phyloP scores from a whole-genome alignment of 2,888 invertebrate species.

The Julus scanicus region DNA sequence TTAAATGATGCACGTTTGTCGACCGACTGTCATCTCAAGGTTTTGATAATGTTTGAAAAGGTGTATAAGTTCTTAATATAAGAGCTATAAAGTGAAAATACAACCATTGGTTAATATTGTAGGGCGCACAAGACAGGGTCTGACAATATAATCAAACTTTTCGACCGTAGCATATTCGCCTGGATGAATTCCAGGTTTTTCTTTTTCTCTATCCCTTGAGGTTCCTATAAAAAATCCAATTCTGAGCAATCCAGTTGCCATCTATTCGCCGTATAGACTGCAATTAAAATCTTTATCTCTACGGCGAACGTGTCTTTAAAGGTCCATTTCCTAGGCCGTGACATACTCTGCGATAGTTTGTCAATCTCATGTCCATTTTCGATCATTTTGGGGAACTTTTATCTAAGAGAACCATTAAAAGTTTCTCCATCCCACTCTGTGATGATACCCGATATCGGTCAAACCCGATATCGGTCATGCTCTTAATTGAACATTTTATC shows the following conservation, averaged over 20 bases:
- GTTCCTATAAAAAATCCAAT: conserved; percentile 34
- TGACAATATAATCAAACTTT: not conserved
- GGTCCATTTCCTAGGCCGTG: not conserved
- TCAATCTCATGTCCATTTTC: not conserved
- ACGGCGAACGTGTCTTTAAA: conserved; percentile 35
- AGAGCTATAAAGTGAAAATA: conserved; percentile 29
- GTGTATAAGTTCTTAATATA: not conserved
- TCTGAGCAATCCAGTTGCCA: not conserved
- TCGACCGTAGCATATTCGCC: conserved; percentile 8
- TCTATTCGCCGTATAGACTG: conserved; percentile 4
- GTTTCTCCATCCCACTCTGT: not conserved
- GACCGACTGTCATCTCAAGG: not conserved
- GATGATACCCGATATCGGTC: not conserved
- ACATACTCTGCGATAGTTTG: not conserved
- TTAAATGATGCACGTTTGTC: conserved; percentile 34
- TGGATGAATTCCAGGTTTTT: not conserved
- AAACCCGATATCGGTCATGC: not conserved
- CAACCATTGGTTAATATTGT: not conserved
- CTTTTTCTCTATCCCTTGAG: not conserved
- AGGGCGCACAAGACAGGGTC: not conserved
- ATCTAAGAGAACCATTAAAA: not conserved
- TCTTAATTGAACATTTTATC: not conserved
- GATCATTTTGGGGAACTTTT: not conserved
- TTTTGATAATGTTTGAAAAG: not conserved
- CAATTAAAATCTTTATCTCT: conserved; percentile 52